A percentile compares a stretch with the other conserved stretches of the same genome.
Evolutionary conservation across 1,140 invertebrate genomes (phyloP).

Genomic region (Rhopalosiphum padi): DNA sequence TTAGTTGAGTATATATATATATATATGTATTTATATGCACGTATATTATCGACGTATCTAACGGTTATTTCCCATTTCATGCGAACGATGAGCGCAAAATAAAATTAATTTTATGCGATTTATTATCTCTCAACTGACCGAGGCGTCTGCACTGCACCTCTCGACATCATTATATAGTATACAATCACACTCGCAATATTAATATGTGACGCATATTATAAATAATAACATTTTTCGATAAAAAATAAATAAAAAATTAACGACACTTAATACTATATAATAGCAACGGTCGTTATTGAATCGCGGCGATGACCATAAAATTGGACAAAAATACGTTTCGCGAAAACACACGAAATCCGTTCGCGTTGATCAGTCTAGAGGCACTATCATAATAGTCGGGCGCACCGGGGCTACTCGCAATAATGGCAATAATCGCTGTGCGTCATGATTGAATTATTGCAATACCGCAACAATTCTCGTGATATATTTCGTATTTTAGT

Average conservation of each 20-base stretch:
- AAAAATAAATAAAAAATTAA: not conserved
- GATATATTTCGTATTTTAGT: not conserved
- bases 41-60: not conserved
- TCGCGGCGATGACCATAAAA: not conserved
- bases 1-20: not conserved
- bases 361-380: no score
- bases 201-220: not conserved
- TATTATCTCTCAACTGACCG: not conserved
- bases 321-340: not conserved
- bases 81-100: not conserved
- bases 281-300: not conserved
- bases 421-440: not conserved
- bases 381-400: no score
- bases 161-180: not conserved
- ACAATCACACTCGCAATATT: not conserved
- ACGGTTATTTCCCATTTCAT: not conserved
- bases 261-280: no score
- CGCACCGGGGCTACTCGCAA: no score
- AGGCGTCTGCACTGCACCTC: not conserved
- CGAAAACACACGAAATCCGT: not conserved
- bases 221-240: not conserved
- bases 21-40: not conserved
- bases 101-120: constrained; percentile 25
- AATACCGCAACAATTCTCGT: not conserved
- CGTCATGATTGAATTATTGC: not conserved